Percentiles rank a stretch among this genome's conserved stretches.
Conservation (phyloP, 2,113 vertebrate species). For the Scomber colias region DNA sequence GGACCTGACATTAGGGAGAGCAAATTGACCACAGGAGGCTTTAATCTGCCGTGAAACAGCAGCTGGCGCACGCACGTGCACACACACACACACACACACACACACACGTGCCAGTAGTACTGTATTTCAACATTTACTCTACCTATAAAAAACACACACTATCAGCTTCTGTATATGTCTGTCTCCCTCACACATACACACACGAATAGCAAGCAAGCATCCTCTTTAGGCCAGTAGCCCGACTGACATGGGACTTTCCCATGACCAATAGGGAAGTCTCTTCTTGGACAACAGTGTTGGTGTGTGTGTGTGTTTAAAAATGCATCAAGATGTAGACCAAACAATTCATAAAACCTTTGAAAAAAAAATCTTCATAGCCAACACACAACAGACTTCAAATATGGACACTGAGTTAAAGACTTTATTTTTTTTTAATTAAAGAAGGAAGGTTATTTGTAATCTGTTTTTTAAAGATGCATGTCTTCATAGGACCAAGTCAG, state of each 20-base stretch:
- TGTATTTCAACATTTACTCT: slow-evolving; percentile 57
- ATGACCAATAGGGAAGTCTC: neutral
- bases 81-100: slow-evolving; percentile 76
- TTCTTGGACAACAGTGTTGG: neutral
- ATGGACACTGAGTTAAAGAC: neutral
- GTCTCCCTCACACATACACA: slow-evolving; percentile 31
- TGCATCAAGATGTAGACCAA: neutral
- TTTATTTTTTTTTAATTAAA: too few species aligned
- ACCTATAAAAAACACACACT: slow-evolving; percentile 36
- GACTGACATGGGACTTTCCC: neutral
- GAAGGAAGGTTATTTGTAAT: too few species aligned
- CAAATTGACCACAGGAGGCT: slow-evolving; percentile 99
- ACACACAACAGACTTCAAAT: neutral
- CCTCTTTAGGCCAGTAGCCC: slow-evolving; percentile 13
- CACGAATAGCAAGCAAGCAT: neutral
- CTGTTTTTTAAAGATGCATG: too few species aligned
- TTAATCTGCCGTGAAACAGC: slow-evolving; percentile 97
- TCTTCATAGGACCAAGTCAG: too few species aligned
- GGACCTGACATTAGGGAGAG: slow-evolving; percentile 99
- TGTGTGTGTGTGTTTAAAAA: neutral
- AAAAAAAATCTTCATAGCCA: neutral
- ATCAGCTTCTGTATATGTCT: slow-evolving; percentile 20
- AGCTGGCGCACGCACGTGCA: slow-evolving; percentile 86
- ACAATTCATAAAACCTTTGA: neutral
- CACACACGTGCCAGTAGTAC: slow-evolving; percentile 74